These are phyloP conservation scores for Camptogramma bilineatum DNA, from an alignment of 2,888 invertebrate species.

Conservation along the genomic window DNA sequence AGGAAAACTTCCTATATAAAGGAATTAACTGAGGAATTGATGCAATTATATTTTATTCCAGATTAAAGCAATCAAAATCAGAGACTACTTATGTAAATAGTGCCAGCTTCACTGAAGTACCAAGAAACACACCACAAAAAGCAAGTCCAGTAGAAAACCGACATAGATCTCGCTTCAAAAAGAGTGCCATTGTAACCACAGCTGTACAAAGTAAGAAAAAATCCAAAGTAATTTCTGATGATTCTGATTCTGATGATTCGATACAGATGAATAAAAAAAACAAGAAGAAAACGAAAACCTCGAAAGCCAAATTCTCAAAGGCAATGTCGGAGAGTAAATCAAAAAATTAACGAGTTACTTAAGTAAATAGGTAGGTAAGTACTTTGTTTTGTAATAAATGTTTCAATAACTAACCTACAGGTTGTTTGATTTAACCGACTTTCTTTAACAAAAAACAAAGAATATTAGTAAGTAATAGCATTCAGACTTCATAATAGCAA, in stretches of 20 bases:
- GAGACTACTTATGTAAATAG: constrained; percentile 71
- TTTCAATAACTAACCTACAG: constrained; percentile 9
- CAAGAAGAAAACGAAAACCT: constrained; percentile 76
- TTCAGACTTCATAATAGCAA: too few relatives aligned
- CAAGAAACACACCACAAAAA: constrained; percentile 65
- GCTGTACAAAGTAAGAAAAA: constrained; percentile 79
- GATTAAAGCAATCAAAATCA: constrained; percentile 75
- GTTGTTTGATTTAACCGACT: background rate
- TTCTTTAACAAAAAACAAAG: too few relatives aligned
- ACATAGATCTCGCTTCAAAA: constrained; percentile 83
- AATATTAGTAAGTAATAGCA: too few relatives aligned
- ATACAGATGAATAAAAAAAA: constrained; percentile 69
- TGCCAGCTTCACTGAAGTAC: constrained; percentile 78
- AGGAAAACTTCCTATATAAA: background rate
- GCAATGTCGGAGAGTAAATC: constrained; percentile 62
- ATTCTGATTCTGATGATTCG: constrained; percentile 79
- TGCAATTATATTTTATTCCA: constrained; percentile 43
- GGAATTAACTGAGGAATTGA: background rate
- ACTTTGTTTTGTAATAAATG: constrained; percentile 38
- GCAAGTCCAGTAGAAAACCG: constrained; percentile 55
- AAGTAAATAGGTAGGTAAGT: too few relatives aligned
- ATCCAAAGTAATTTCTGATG: constrained; percentile 64
- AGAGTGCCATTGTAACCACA: constrained; percentile 86
- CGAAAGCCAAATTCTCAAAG: constrained; percentile 66
- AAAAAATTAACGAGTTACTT: constrained; percentile 60